Base-by-base conservation (phyloP, 2,888 invertebrate species). In the Mycalesis mineus region DNA sequence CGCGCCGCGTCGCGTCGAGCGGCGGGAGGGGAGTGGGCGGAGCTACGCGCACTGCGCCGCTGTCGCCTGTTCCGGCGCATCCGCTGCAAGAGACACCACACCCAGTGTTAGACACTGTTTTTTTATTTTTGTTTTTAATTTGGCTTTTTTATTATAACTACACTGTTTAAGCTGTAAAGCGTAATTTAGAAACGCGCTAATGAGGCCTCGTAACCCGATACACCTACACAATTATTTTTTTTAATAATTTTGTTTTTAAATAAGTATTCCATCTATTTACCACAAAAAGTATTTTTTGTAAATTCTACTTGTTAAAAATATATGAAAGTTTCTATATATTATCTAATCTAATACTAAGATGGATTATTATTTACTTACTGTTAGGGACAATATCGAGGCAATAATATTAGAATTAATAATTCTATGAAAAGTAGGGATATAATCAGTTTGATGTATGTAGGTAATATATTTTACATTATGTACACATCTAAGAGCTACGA, bases 41-140 rank as follows among this genome's bases (percentile, higher is more conserved):
- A 78, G 81, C 88, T 89, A 90, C 87, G 90, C 90, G 89, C 89
- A 88, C 88, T 85, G 87, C 89, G 90, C 90, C 89, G 89, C 89
- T 80, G 89, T 81, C 81, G 88, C 88, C 86, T 88, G 85, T 88
- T 89, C 82, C 85, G 82, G 84, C 87, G 85, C 85, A 82, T 86
- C 85, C 88, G 90, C 90, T 90, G 90, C 83, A 90, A 90, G 88
- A 90, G 88, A 90, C 88, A 88, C 87, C 86, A 88, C 87, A 88
- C 87, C 79, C 88, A 82, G 87, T 76, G 90, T 90, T 90, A 91
- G 80, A 84, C 84, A 84, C 87, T 82, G 76, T 82, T 78, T 88
- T n/a, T 22, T 87, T 87, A 82, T 57, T 78, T 72, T 71, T 72
- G 69, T 66, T 63, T 67, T 70, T 69, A 68, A 63, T 65, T 56